A percentile compares a stretch with the other conserved stretches of the same genome.
Conservation (phyloP, 2,797 vertebrate genomes). For the Pseudochromis fuscus region DNA sequence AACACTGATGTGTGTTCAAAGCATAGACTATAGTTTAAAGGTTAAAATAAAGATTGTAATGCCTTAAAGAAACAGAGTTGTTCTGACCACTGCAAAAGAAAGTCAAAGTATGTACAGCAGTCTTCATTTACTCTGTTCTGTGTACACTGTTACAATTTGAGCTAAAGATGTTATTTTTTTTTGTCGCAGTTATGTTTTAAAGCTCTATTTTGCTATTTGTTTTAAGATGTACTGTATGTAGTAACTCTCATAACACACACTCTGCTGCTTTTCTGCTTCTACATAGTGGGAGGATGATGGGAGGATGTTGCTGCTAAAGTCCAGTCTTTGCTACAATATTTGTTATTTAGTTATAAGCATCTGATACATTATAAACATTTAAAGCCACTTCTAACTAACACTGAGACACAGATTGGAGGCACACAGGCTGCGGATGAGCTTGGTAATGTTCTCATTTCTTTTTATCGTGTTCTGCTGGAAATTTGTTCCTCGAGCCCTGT, state of each 20-base stretch:
- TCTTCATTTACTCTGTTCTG: conserved; percentile 71
- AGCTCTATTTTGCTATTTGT: conserved; percentile 64
- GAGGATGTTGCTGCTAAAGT: conserved; percentile 57
- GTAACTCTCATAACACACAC: conserved; percentile 48
- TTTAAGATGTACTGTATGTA: conserved; percentile 58
- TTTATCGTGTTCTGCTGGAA: conserved; percentile 21
- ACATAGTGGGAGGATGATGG: conserved; percentile 17
- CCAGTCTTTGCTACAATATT: conserved; percentile 40
- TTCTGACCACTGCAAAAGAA: conserved; percentile 51
- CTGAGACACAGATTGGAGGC: conserved; percentile 5
- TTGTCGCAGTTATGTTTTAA: conserved; percentile 59
- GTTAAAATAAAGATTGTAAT: conserved; percentile 33
- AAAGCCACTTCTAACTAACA: conserved; percentile 25
- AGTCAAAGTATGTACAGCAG: conserved; percentile 56
- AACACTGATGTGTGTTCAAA: conserved; percentile 12
- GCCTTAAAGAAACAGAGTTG: conserved; percentile 53
- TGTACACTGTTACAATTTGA: conserved; percentile 65
- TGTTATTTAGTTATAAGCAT: conserved; percentile 44
- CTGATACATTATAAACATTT: conserved; percentile 35
- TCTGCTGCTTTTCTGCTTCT: conserved; percentile 49
- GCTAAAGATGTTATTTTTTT: conserved; percentile 60
- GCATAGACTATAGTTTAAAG: no score
- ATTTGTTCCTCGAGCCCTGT: conserved; percentile 1
- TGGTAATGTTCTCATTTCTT: conserved; percentile 7
- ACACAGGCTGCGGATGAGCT: conserved; percentile 13